These are phyloP conservation scores for Gasterosteus nipponicus DNA, from an alignment of 2,113 vertebrate genomes.

Conservation along the genomic window DNA sequence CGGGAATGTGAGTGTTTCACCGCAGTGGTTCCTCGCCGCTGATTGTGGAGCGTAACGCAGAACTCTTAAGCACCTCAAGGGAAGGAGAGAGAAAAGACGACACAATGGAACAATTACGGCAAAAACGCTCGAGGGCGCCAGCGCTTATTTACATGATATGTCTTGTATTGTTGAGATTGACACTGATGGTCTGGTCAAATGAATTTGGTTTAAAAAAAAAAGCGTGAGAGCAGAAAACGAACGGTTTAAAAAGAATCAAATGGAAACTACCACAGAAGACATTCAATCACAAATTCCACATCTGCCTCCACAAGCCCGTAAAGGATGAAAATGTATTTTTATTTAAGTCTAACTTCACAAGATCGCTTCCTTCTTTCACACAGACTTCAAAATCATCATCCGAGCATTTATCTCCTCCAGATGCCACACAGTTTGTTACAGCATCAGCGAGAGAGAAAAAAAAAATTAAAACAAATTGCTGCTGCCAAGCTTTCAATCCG, in stretches of 20 bases:
- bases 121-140: slow-evolving; percentile 3
- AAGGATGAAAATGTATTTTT: background rate
- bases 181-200: background rate
- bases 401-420: too few species aligned
- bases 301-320: background rate
- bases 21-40: background rate
- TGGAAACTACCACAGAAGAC: too few species aligned
- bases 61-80: background rate
- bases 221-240: too few species aligned
- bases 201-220: background rate
- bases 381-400: too few species aligned
- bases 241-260: too few species aligned
- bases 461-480: too few species aligned
- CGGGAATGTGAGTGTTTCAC: background rate
- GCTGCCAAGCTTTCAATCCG: too few species aligned
- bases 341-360: background rate
- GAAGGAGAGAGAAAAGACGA: background rate
- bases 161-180: background rate
- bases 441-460: too few species aligned
- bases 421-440: too few species aligned
- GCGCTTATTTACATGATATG: slow-evolving; percentile 39
- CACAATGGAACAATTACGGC: background rate
- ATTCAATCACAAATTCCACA: too few species aligned
- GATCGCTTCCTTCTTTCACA: too few species aligned
- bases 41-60: background rate